Conservation (phyloP, 2,797 vertebrate genomes). For the Urocyon cinereoargenteus region DNA sequence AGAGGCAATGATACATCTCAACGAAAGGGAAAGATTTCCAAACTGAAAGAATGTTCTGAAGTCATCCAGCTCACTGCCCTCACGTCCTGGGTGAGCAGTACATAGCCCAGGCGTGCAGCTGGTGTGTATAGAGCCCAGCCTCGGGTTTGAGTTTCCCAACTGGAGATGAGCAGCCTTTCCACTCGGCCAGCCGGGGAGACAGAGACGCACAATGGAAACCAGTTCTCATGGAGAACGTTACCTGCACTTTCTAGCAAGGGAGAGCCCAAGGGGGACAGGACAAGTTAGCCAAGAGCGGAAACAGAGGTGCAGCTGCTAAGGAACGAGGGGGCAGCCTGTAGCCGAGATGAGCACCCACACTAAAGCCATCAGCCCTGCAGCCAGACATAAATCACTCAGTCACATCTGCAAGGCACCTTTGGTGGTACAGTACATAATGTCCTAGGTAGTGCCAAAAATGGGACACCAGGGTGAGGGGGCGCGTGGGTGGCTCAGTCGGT, state of each 20-base stretch:
- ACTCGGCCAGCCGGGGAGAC: neutral
- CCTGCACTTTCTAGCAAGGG: neutral
- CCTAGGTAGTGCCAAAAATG: fast-evolving
- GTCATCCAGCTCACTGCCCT: neutral
- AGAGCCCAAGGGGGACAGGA: neutral
- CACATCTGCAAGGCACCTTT: neutral
- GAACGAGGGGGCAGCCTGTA: fast-evolving
- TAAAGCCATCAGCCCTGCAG: neutral
- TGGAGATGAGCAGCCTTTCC: neutral
- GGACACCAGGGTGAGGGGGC: neutral
- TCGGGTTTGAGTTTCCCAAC: neutral
- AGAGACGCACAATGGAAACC: neutral
- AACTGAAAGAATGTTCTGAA: neutral
- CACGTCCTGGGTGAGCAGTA: neutral
- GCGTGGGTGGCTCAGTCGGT: neutral
- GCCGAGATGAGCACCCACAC: fast-evolving
- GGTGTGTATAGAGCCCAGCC: neutral
- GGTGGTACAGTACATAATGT: neutral
- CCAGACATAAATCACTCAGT: fast-evolving
- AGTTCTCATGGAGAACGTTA: neutral
- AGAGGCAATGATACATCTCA: neutral
- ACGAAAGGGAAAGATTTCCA: neutral
- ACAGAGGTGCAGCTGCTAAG: neutral
- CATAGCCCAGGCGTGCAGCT: neutral
- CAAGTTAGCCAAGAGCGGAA: neutral